Conservation (phyloP, 2,797 vertebrate genomes). For the Rhabdomys pumilio region DNA sequence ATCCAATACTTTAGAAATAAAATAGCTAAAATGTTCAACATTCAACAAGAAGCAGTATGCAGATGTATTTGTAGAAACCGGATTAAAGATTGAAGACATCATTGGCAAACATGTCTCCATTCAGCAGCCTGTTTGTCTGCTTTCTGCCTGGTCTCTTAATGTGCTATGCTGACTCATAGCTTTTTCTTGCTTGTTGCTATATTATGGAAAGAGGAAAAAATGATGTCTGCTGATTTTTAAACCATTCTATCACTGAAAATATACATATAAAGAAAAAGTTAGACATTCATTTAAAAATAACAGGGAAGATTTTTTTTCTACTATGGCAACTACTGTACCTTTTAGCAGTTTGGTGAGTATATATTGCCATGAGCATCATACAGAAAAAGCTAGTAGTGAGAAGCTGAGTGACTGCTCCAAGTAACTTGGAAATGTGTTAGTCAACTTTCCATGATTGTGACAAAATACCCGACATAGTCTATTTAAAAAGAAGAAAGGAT, state of each 20-base stretch:
- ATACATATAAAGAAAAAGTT: background rate
- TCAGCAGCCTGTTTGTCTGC: background rate
- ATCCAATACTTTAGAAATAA: constrained; percentile 33
- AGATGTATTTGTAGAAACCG: background rate
- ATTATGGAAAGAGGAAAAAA: background rate
- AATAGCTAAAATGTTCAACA: constrained; percentile 29
- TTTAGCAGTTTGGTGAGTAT: background rate
- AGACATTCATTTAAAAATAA: background rate
- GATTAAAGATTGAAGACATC: background rate
- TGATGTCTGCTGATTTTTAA: constrained; percentile 35
- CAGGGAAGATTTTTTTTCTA: background rate
- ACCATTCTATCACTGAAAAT: constrained; percentile 34
- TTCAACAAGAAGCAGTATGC: background rate
- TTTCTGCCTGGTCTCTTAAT: background rate
- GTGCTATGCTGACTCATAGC: background rate
- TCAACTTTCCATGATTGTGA: background rate
- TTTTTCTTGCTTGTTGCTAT: constrained; percentile 66
- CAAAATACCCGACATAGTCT: background rate
- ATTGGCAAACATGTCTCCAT: background rate
- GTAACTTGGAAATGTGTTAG: background rate
- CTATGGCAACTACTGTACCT: background rate
- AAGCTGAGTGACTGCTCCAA: background rate
- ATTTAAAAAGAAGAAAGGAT: background rate
- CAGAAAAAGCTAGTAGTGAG: background rate
- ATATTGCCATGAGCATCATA: background rate